Conservation (phyloP, 2,888 invertebrate species). For the Apamea epomidion region DNA sequence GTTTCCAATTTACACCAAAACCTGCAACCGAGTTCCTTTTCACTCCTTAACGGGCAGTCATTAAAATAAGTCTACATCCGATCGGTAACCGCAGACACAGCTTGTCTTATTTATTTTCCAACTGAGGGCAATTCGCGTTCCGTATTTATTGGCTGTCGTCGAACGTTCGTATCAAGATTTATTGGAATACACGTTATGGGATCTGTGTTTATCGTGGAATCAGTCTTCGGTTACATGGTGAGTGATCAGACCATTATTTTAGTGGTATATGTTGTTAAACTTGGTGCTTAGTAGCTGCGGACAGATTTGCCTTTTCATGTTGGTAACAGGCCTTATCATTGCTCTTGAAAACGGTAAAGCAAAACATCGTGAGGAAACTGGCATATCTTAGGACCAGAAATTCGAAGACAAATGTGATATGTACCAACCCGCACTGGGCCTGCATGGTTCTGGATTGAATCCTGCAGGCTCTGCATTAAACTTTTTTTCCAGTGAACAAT, state of each 20-base stretch:
- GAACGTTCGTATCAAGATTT: slow-evolving; percentile 70
- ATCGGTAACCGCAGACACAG: slow-evolving; percentile 68
- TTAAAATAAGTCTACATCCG: slow-evolving; percentile 67
- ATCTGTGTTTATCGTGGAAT: slow-evolving; percentile 62
- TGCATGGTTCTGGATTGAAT: too few relatives aligned
- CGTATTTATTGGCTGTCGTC: slow-evolving; percentile 78
- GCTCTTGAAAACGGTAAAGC: too few relatives aligned
- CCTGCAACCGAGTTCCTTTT: not conserved
- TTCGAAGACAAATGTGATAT: too few relatives aligned
- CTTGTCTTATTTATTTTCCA: slow-evolving; percentile 80
- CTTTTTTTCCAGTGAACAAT: too few relatives aligned
- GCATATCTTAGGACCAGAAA: too few relatives aligned
- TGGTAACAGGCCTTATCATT: not conserved
- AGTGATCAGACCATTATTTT: slow-evolving; percentile 24
- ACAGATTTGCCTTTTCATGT: not conserved
- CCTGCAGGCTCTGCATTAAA: too few relatives aligned
- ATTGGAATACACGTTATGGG: slow-evolving; percentile 73
- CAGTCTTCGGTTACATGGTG: slow-evolving; percentile 43
- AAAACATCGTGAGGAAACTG: too few relatives aligned
- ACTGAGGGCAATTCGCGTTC: slow-evolving; percentile 76
- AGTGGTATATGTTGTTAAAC: not conserved
- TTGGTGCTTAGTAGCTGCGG: not conserved
- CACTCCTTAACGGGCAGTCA: slow-evolving; percentile 60
- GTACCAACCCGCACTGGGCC: too few relatives aligned
- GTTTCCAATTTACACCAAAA: not conserved